Percentiles rank a stretch among this genome's conserved stretches.
Conservation (phyloP, 1,140 invertebrate species). For the Heliconius eleuchia region DNA sequence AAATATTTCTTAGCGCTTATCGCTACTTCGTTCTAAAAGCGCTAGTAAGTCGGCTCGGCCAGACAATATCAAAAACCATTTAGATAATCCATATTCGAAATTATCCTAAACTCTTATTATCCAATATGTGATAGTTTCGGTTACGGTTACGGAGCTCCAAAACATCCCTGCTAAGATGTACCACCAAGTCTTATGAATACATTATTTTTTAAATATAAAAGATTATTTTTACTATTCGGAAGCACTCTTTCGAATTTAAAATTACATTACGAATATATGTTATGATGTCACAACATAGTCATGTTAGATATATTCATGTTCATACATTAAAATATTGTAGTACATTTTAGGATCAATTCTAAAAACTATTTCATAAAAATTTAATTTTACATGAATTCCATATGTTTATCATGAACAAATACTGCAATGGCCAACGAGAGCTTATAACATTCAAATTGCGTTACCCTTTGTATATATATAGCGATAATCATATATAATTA, state of each 20-base stretch:
- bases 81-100: too few relatives aligned
- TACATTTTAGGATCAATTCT: background rate
- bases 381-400: background rate
- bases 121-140: too few relatives aligned
- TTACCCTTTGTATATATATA: background rate
- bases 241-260: background rate
- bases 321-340: background rate
- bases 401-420: background rate
- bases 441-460: background rate
- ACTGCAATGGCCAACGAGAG: background rate
- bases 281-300: background rate
- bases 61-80: too few relatives aligned
- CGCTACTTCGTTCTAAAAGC: too few relatives aligned
- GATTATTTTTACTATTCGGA: constrained; percentile 10
- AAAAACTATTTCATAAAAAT: background rate
- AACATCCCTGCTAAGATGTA: background rate
- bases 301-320: background rate
- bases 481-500: background rate
- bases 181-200: background rate
- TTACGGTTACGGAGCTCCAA: too few relatives aligned
- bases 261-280: background rate
- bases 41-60: too few relatives aligned
- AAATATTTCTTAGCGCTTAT: too few relatives aligned
- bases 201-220: background rate
- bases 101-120: too few relatives aligned